Conservation (phyloP, 2,113 vertebrate genomes). For the Odontophorus gujanensis region DNA sequence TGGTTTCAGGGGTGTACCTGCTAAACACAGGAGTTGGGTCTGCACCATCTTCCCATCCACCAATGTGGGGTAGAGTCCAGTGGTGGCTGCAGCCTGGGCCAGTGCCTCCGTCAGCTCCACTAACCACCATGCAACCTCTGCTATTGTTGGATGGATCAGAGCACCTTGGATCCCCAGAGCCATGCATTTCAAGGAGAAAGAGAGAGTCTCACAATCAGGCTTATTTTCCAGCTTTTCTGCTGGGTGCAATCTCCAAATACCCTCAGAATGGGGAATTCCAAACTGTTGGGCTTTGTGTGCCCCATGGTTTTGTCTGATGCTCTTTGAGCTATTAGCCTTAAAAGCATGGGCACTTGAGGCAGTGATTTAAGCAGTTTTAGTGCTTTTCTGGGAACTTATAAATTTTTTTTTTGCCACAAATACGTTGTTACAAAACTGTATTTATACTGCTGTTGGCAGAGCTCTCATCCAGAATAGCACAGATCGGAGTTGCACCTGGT, state of each 20-base stretch:
- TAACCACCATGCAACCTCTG: fast-evolving
- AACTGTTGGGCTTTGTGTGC: not conserved
- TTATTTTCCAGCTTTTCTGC: not conserved
- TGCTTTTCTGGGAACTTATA: not conserved
- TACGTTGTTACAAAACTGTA: not conserved
- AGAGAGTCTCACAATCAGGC: not conserved
- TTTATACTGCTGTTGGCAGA: not conserved
- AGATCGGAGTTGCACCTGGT: not conserved
- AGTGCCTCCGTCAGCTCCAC: fast-evolving
- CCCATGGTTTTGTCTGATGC: not conserved
- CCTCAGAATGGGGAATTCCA: not conserved
- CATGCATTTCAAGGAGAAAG: not conserved
- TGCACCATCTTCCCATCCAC: not conserved
- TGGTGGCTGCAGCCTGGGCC: not conserved
- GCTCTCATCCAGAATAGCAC: not conserved
- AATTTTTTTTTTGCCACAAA: not conserved
- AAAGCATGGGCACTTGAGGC: not conserved
- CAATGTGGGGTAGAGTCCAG: not conserved
- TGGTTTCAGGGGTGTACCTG: not conserved
- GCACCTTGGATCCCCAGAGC: not conserved
- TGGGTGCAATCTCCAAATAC: not conserved
- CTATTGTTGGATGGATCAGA: not conserved
- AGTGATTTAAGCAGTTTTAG: not conserved
- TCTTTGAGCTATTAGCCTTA: not conserved
- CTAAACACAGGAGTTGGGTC: not conserved